A percentile compares a stretch with the other conserved stretches of the same genome.
phyloP scores from a whole-genome alignment of 2,888 invertebrate species.

The Byasa hedistus region DNA sequence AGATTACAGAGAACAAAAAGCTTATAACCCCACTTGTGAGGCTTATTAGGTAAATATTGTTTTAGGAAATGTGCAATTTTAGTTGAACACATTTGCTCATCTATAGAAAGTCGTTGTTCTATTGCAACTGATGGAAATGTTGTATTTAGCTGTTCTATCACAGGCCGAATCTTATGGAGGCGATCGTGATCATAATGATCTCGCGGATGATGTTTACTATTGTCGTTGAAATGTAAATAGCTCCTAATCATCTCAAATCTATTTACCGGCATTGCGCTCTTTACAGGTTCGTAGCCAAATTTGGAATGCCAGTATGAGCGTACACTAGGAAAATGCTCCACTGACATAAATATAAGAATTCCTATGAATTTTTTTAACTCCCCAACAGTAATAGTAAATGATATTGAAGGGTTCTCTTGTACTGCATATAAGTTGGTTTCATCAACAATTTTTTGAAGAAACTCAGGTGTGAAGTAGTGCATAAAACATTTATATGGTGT shows the following conservation, averaged over 20 bases:
- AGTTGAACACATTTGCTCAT: no score
- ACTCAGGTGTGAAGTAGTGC: neutral
- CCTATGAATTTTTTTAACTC: constrained; percentile 31
- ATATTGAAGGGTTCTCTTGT: neutral
- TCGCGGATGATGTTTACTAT: neutral
- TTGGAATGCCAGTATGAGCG: constrained; percentile 36
- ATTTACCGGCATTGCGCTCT: constrained; percentile 35
- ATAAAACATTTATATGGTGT: no score
- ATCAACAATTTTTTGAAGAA: neutral
- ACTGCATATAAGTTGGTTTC: neutral
- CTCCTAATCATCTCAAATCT: constrained; percentile 29
- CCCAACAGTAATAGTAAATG: neutral
- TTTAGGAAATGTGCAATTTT: no score
- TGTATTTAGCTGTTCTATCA: constrained; percentile 6
- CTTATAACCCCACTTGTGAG: no score
- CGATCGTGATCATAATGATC: neutral
- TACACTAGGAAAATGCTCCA: constrained; percentile 36
- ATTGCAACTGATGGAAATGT: neutral
- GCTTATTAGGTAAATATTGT: no score
- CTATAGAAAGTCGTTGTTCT: no score
- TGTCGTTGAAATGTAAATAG: neutral
- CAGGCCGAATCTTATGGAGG: neutral
- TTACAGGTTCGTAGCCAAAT: constrained; percentile 35
- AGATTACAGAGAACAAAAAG: no score
- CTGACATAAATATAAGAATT: constrained; percentile 37